phyloP scores from a whole-genome alignment of 2,797 vertebrate genomes.

The Odontamblyopus lacepedii region DNA sequence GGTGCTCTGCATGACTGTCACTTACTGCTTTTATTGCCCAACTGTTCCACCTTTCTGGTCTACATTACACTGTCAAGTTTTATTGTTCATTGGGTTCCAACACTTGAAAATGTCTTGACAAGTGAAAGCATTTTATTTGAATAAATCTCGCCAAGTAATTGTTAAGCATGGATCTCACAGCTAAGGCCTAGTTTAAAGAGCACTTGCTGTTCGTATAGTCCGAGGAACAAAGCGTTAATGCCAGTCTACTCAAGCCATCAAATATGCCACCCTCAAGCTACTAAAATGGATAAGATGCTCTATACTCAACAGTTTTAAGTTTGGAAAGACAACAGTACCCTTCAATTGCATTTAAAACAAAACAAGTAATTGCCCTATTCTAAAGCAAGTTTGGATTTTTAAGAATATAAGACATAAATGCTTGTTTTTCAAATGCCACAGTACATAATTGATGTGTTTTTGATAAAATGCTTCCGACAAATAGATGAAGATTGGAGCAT shows the following conservation, averaged over 20 bases:
- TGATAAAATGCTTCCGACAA: not conserved
- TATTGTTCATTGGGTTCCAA: not conserved
- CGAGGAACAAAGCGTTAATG: no score
- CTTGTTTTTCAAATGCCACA: no score
- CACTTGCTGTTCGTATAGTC: no score
- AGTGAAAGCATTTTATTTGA: not conserved
- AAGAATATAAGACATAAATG: no score
- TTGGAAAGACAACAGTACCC: no score
- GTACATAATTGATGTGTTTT: not conserved
- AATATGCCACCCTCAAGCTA: no score
- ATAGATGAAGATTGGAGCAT: not conserved
- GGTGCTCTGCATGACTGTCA: conserved; percentile 48
- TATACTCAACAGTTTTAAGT: no score
- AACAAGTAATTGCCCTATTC: no score
- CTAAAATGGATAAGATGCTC: no score
- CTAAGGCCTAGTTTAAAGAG: not conserved
- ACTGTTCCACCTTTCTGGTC: not conserved
- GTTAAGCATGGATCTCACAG: not conserved
- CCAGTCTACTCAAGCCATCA: no score
- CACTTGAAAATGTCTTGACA: not conserved
- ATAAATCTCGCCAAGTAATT: not conserved
- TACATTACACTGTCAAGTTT: not conserved
- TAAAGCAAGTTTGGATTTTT: not conserved
- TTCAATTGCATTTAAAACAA: no score
- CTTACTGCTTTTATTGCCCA: not conserved